Base-by-base conservation (phyloP, 2,113 vertebrate species). In the Tragelaphus buxtoni region DNA sequence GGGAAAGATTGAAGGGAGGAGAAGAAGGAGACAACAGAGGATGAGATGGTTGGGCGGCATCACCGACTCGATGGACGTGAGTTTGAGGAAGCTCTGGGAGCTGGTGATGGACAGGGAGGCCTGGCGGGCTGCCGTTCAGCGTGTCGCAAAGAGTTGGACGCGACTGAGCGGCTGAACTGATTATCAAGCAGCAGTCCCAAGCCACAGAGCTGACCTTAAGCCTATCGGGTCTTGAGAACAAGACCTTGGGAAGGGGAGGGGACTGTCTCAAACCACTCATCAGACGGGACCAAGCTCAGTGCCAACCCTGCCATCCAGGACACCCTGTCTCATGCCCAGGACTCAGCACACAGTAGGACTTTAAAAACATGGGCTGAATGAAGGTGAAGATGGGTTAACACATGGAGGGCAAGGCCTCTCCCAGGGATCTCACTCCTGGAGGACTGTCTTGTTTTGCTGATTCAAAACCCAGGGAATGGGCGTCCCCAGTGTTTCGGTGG, bases 241-340 rank as follows among this genome's bases (percentile, higher is more conserved):
- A 93, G 56, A 88, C 53, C 30, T 49, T 12, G 45, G 49, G 22
- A 58, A 26, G 51, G 49, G 13, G 18, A 26, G 24, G 14, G 1
- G 30, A 49, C 13, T 35, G 28, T 28, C 47, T 47, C 11, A 32
- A 72, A 35, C 35, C 84, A 32, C 13, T 16, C 42, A 1, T 18
- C n/a, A 53, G 77, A 49, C 2, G 9, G 1, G 4, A 8, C 58
- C 45, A n/a, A 32, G 24, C 30, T 88, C 65, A 53, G 45, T 8
- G 5, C 42, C 7, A 12, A 8, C 32, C 32, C 51, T 35, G 76
- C 87, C 82, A 53, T 20, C 26, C 82, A 22, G 6, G 2, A 35
- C 56, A 58, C 5, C 22, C 55, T 24, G 49, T 28, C 58, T 49
- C 85, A 49, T 10, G 0, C 0, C 0, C 9, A 2, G 72, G n/a